These are phyloP conservation scores for Urophycis tenuis DNA, from an alignment of 2,797 vertebrate species.

Conservation along the genomic window DNA sequence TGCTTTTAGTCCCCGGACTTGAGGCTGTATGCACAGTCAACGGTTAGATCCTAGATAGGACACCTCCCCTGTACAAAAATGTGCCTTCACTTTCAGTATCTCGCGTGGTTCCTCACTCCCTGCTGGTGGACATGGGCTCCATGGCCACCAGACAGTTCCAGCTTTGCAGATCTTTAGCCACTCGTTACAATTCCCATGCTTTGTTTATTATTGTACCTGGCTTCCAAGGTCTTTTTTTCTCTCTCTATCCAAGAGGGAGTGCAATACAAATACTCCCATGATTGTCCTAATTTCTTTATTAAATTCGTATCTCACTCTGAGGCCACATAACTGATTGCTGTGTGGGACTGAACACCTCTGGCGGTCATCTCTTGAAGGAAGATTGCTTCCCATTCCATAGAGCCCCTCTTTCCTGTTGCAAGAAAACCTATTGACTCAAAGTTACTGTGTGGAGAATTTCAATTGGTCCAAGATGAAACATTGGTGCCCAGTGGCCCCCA, in stretches of 20 bases:
- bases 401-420: constrained; percentile 12
- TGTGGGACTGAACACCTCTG: background rate
- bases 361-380: constrained; percentile 7
- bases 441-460: constrained; percentile 28
- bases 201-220: background rate
- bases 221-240: background rate
- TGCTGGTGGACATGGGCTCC: background rate
- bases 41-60: background rate
- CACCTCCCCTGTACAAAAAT: background rate
- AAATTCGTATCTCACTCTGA: background rate
- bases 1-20: background rate
- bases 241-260: background rate
- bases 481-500: constrained; percentile 13
- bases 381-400: background rate
- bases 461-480: constrained; percentile 20
- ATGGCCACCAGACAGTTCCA: background rate
- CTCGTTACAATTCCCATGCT: background rate
- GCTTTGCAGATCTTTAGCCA: background rate
- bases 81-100: background rate
- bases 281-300: background rate
- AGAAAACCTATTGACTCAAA: constrained; percentile 14
- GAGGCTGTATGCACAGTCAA: background rate
- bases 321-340: background rate
- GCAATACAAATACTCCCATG: background rate
- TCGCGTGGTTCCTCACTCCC: background rate